Conservation (phyloP, 2,888 invertebrate species). For the Allophyes oxyacanthae region DNA sequence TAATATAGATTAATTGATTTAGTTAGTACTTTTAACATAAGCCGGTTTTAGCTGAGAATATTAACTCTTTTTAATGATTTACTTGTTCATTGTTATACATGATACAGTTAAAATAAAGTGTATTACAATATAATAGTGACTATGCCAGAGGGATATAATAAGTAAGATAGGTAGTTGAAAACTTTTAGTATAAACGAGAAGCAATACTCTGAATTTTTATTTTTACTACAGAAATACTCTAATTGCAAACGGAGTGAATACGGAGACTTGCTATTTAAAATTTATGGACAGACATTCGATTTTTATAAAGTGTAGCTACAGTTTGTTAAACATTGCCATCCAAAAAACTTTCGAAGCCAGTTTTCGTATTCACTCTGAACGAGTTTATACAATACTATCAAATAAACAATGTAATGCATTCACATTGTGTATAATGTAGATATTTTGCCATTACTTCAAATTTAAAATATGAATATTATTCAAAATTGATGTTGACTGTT, state of each 20-base stretch:
- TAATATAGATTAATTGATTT: conserved; percentile 72
- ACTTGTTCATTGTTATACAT: conserved; percentile 67
- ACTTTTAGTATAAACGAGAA: conserved; percentile 88
- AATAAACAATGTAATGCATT: conserved; percentile 74
- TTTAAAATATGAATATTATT: conserved; percentile 86
- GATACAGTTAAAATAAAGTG: conserved; percentile 58
- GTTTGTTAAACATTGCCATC: conserved; percentile 38
- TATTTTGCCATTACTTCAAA: conserved; percentile 87
- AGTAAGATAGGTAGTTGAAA: conserved; percentile 85
- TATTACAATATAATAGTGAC: conserved; percentile 68
- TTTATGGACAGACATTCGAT: conserved; percentile 23
- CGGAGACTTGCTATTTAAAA: conserved; percentile 61
- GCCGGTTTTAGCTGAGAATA: conserved; percentile 65
- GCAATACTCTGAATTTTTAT: conserved; percentile 88
- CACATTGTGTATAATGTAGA: conserved; percentile 85
- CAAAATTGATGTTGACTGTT: conserved; percentile 90
- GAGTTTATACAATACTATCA: conserved; percentile 73
- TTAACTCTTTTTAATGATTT: conserved; percentile 61
- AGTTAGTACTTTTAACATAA: conserved; percentile 71
- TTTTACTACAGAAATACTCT: conserved; percentile 86
- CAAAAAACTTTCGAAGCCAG: conserved; percentile 47
- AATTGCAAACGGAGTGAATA: conserved; percentile 71
- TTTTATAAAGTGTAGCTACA: conserved; percentile 43
- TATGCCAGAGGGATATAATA: conserved; percentile 87
- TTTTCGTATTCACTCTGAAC: conserved; percentile 67